Percentiles rank a stretch among this genome's conserved stretches.
Evolutionary conservation across 2,888 invertebrate species (phyloP).

Genomic region (Opisthograptis luteolata): DNA sequence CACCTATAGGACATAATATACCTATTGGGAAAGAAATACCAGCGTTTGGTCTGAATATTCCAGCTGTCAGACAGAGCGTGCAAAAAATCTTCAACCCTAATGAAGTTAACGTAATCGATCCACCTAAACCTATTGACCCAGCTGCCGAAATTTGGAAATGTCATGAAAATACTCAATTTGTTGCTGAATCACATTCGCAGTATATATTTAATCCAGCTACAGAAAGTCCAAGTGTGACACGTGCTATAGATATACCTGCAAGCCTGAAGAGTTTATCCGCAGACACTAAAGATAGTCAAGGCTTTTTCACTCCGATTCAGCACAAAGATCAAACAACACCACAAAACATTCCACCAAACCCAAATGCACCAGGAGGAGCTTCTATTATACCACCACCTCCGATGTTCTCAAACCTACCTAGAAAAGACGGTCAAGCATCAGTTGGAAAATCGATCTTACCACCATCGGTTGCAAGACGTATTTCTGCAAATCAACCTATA

Average conservation of each 20-base stretch:
- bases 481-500: conserved; percentile 63
- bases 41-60: background rate
- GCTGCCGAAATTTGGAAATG: conserved; percentile 12
- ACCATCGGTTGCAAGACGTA: conserved; percentile 73
- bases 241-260: conserved; percentile 5
- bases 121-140: conserved; percentile 1
- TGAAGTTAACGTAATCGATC: background rate
- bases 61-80: conserved; percentile 31
- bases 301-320: conserved; percentile 22
- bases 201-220: conserved; percentile 39
- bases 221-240: conserved; percentile 9
- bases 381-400: conserved; percentile 72
- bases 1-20: no score
- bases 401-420: conserved; percentile 64
- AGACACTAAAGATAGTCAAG: conserved; percentile 3
- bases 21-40: no score
- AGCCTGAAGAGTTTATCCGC: conserved; percentile 28
- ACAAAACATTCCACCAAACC: conserved; percentile 12
- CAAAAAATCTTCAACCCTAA: conserved; percentile 42
- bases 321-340: conserved; percentile 21
- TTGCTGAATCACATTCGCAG: conserved; percentile 24
- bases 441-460: conserved; percentile 62
- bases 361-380: conserved; percentile 28
- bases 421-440: conserved; percentile 48
- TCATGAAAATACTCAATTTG: conserved; percentile 22